Evolutionary conservation across 2,888 invertebrate genomes (phyloP).

Genomic region (Pristionchus arcanus): DNA sequence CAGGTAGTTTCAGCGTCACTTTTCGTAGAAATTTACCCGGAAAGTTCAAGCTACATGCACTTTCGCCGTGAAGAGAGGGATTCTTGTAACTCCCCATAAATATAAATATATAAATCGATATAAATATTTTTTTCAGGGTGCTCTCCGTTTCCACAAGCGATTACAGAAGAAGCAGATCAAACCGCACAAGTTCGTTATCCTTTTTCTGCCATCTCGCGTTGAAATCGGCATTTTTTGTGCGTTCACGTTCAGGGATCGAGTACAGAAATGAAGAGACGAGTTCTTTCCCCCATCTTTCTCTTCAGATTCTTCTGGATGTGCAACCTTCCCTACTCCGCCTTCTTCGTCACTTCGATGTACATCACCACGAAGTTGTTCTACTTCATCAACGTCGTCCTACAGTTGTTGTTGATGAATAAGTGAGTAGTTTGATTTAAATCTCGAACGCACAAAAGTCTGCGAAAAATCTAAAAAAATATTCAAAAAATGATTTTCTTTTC

Average conservation of each 20-base stretch:
- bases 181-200: slow-evolving; percentile 66
- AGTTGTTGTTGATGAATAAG: slow-evolving; percentile 77
- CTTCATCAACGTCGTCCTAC: slow-evolving; percentile 75
- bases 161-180: slow-evolving; percentile 75
- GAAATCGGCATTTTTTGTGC: no score
- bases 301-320: slow-evolving; percentile 71
- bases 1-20: slow-evolving; percentile 60
- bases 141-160: slow-evolving; percentile 78
- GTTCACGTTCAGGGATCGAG: no score
- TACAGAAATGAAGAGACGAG: neutral
- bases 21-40: neutral
- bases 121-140: slow-evolving; percentile 68
- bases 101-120: no score
- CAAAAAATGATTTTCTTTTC: slow-evolving; percentile 11
- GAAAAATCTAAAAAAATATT: no score
- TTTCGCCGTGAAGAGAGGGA: no score
- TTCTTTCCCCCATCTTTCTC: neutral
- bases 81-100: no score
- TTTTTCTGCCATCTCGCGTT: no score
- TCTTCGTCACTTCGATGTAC: slow-evolving; percentile 78
- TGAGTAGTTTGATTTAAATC: slow-evolving; percentile 56
- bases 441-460: no score
- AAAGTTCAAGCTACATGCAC: no score
- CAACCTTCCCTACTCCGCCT: slow-evolving; percentile 79
- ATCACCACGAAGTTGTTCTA: slow-evolving; percentile 78